Evolutionary conservation across 2,888 invertebrate species (phyloP).

Genomic region (Liposcelis brunnea): DNA sequence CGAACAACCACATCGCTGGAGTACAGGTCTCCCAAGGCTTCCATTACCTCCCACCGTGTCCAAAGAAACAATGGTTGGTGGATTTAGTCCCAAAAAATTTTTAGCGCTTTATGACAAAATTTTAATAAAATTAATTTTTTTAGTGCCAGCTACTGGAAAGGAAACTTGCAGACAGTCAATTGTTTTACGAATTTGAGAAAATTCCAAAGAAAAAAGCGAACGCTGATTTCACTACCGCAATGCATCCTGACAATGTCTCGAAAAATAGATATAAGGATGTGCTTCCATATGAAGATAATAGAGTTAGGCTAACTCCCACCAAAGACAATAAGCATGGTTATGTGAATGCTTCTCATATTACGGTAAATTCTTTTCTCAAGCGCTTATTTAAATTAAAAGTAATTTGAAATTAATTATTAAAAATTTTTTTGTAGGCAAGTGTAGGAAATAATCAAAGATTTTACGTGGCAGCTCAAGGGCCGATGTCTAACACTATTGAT

Average conservation of each 20-base stretch:
- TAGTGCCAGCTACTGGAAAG: conserved; percentile 44
- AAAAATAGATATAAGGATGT: conserved; percentile 44
- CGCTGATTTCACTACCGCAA: conserved; percentile 52
- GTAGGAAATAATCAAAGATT: conserved; percentile 68
- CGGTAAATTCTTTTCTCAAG: conserved; percentile 32
- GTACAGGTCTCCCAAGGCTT: conserved; percentile 48
- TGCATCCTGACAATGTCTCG: conserved; percentile 47
- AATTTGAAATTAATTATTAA: background rate
- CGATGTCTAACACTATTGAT: conserved; percentile 37
- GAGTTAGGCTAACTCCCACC: conserved; percentile 65
- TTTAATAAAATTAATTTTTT: conserved; percentile 8
- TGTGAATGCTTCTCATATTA: conserved; percentile 82
- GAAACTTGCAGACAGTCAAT: conserved; percentile 52
- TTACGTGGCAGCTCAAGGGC: conserved; percentile 66
- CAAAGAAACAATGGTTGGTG: conserved; percentile 58
- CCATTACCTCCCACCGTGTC: conserved; percentile 59
- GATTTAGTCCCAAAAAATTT: background rate
- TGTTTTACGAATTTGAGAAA: conserved; percentile 71
- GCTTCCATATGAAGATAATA: conserved; percentile 79
- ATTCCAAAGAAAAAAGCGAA: conserved; percentile 56
- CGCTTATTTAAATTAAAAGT: background rate
- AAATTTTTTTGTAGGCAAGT: conserved; percentile 41
- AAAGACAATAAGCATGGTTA: conserved; percentile 75
- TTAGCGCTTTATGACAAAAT: conserved; percentile 7
- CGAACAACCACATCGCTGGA: conserved; percentile 37